phyloP scores from a whole-genome alignment of 2,888 invertebrate species.

The Drosophila greeni region DNA sequence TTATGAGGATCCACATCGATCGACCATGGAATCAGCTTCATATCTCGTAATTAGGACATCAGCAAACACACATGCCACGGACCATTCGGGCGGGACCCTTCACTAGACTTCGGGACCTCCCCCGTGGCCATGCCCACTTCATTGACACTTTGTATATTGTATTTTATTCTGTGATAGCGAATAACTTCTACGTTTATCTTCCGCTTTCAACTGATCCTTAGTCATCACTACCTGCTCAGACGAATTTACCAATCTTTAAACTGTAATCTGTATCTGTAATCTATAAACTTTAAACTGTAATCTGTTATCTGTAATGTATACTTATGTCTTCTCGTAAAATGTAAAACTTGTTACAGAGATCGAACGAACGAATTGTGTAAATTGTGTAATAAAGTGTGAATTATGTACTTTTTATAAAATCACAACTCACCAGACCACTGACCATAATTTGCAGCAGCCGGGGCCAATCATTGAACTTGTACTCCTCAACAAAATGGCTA shows the following conservation, averaged over 20 bases:
- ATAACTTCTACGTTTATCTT: constrained; percentile 55
- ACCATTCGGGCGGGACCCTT: constrained; percentile 6
- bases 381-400: constrained; percentile 69
- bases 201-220: constrained; percentile 58
- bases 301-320: constrained; percentile 49
- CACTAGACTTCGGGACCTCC: constrained; percentile 16
- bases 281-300: constrained; percentile 41
- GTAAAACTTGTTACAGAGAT: constrained; percentile 56
- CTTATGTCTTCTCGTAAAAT: constrained; percentile 39
- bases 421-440: constrained; percentile 43
- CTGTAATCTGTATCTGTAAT: constrained; percentile 40
- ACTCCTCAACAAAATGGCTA: constrained; percentile 37
- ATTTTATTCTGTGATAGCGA: constrained; percentile 72
- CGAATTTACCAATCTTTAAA: constrained; percentile 58
- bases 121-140: constrained; percentile 43
- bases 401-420: constrained; percentile 73
- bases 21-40: constrained; percentile 70
- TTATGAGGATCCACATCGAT: constrained; percentile 43
- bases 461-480: constrained; percentile 65
- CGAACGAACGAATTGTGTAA: constrained; percentile 59
- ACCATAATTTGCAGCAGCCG: constrained; percentile 25
- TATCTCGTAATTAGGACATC: constrained; percentile 72
- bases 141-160: constrained; percentile 63
- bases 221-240: constrained; percentile 59
- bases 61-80: constrained; percentile 43